Evolutionary conservation across 1,140 invertebrate species (phyloP).

Genomic region (Caenorhabditis brenneri): DNA sequence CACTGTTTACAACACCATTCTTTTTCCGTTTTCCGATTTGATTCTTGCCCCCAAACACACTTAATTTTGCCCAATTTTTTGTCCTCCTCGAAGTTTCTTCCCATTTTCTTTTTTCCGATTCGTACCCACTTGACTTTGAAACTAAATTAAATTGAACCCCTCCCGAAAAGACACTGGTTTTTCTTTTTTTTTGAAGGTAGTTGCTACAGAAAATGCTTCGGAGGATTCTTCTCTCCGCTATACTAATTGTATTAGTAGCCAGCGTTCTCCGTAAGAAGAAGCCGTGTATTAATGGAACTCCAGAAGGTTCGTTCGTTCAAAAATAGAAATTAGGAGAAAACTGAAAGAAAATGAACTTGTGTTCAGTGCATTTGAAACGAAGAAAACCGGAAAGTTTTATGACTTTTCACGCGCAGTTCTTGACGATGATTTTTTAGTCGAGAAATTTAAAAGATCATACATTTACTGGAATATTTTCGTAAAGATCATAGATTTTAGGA

Average conservation of each 20-base stretch:
- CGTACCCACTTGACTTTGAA: slow-evolving; percentile 12
- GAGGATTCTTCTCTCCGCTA: slow-evolving; percentile 14
- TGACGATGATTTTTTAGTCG: background rate
- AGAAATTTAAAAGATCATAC: background rate
- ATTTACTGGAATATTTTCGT: background rate
- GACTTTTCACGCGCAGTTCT: too few species aligned
- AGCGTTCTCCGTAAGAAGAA: slow-evolving; percentile 33
- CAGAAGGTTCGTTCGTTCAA: slow-evolving; percentile 18
- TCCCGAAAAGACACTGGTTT: background rate
- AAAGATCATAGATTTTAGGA: too few species aligned
- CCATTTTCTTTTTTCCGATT: too few species aligned
- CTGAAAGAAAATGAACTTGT: background rate
- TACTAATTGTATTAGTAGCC: slow-evolving; percentile 13
- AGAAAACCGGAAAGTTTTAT: background rate
- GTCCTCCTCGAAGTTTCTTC: background rate
- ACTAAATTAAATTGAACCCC: background rate
- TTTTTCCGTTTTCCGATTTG: background rate
- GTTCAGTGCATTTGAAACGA: background rate
- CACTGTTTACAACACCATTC: slow-evolving; percentile 10
- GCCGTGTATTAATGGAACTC: slow-evolving; percentile 47
- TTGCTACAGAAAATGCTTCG: slow-evolving; percentile 6
- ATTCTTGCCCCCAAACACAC: background rate
- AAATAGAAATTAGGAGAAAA: background rate
- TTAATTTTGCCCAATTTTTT: background rate
- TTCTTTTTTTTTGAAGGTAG: background rate